Conservation (phyloP, 2,797 vertebrate genomes). For the Lerista edwardsae region DNA sequence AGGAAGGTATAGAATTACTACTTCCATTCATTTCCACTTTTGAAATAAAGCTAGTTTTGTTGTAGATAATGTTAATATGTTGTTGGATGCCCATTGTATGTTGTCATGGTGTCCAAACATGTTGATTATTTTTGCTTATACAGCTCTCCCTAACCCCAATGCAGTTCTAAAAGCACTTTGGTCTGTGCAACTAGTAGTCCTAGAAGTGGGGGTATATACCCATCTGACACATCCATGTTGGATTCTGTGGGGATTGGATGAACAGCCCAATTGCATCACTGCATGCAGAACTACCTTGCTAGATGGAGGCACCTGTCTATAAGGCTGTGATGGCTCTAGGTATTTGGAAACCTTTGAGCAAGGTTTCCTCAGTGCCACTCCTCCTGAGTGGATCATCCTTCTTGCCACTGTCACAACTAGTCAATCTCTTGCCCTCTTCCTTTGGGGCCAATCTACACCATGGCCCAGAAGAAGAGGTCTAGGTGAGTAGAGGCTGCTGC, state of each 20-base stretch:
- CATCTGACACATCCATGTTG: neutral
- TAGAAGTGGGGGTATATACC: neutral
- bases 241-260: neutral
- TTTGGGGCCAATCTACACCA: no score
- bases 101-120: conserved; percentile 13
- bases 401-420: no score
- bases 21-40: neutral
- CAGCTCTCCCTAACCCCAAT: neutral
- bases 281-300: neutral
- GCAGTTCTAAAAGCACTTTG: neutral
- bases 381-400: no score
- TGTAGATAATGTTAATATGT: conserved; percentile 10
- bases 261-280: neutral
- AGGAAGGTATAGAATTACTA: neutral
- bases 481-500: no score
- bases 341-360: no score
- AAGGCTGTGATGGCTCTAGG: neutral
- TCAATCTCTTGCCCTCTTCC: no score
- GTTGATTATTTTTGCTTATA: conserved; percentile 20
- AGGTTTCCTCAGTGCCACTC: no score
- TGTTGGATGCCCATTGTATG: neutral
- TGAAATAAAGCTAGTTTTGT: conserved; percentile 16
- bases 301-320: neutral
- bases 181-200: neutral
- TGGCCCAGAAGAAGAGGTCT: no score